These are phyloP conservation scores for Caenorhabditis doughertyi DNA, from an alignment of 2,888 invertebrate genomes.

Conservation along the genomic window DNA sequence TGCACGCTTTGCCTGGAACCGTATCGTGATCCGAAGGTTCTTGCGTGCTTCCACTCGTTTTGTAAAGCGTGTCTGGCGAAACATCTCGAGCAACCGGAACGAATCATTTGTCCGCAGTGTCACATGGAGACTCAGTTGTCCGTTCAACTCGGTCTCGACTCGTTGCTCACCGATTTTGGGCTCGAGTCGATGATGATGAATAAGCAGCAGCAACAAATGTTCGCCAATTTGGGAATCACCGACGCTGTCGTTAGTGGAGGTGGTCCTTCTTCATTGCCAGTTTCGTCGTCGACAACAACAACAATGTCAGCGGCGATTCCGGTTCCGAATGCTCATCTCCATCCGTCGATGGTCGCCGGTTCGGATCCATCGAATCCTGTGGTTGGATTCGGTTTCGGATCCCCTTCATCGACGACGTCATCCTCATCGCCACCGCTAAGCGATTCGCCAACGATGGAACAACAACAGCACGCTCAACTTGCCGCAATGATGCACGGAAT, in stretches of 20 bases:
- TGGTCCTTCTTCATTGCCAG: too few species aligned
- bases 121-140: slow-evolving; percentile 83
- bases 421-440: slow-evolving; percentile 74
- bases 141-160: slow-evolving; percentile 85
- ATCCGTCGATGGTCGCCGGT: slow-evolving; percentile 46
- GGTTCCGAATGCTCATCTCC: slow-evolving; percentile 24
- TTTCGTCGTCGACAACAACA: neutral
- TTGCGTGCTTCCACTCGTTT: slow-evolving; percentile 91
- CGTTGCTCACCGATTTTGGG: slow-evolving; percentile 86
- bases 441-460: slow-evolving; percentile 70
- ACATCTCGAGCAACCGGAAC: slow-evolving; percentile 73
- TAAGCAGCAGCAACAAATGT: slow-evolving; percentile 64
- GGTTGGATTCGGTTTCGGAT: slow-evolving; percentile 71
- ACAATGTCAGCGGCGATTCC: slow-evolving; percentile 26
- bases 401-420: slow-evolving; percentile 83
- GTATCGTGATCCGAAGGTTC: slow-evolving; percentile 88
- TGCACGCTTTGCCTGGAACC: slow-evolving; percentile 85
- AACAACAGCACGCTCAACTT: slow-evolving; percentile 51
- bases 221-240: slow-evolving; percentile 29
- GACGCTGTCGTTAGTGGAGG: too few species aligned
- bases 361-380: slow-evolving; percentile 59
- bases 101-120: slow-evolving; percentile 89
- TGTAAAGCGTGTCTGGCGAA: slow-evolving; percentile 91
- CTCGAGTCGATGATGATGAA: slow-evolving; percentile 73
- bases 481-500: slow-evolving; percentile 54